Base-by-base conservation (phyloP, 2,888 invertebrate genomes). In the Lepidochitona cinerea region DNA sequence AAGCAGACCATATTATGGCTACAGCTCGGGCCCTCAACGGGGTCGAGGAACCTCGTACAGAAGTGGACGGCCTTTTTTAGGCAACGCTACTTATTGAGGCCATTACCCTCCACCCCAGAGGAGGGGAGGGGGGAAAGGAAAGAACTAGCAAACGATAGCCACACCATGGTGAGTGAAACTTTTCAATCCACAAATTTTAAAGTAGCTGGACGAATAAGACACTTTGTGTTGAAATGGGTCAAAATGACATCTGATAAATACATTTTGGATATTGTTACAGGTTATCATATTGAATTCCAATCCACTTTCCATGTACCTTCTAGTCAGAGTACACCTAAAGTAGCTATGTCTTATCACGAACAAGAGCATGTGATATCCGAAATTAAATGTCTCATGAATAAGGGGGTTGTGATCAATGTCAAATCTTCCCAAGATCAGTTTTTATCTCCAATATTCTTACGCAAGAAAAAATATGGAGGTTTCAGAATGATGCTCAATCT, bases 381-480 rank as follows among this genome's bases (percentile, higher is more conserved):
- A 35, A 65, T 71, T 36, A 29, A 26, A 9, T 33, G 4, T 29
- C 26, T 71, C 18, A 18, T 65, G 18, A 6, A 6, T 7, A 71
- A 64, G 26, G 37, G 71, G 9, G 36, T 71, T n/a, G 35, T 71
- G 23, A 32, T 26, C 23, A 9, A 32, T 12, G 7, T 35, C 9
- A 14, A 6, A 3, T 36, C 29, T 14, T 35, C n/a, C 18, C 5
- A 64, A 32, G 66, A 36, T 4, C 59, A 73, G 41, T 70, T 54
- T 54, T 23, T 73, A 9, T 73, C 73, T n/a, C 41, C 53, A 29
- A 70, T 73, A 41, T 73, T 73, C 32, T 33, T 66, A 14, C 9
- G 59, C 3, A 37, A 53, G 12, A 73, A 73, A 35, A 70, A 69
- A 64, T 49, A 64, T 37, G 69, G 70, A n/a, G 33, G 35, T 6